Base-by-base conservation (phyloP, 1,140 invertebrate genomes). In the Drosophila albomicans region DNA sequence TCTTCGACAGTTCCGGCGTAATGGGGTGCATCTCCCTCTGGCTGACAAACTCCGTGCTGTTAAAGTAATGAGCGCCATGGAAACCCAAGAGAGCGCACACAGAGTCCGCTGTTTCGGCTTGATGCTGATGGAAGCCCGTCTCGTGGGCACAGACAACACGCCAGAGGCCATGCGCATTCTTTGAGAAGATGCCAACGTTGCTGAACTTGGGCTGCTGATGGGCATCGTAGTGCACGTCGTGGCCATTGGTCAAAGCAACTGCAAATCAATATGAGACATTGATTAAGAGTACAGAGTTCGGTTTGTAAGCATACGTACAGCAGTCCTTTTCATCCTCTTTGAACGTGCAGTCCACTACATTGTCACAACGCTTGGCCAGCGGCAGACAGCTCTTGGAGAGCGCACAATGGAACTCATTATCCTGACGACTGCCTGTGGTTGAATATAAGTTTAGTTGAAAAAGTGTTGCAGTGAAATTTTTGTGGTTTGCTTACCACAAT, bases 271-370 rank as follows among this genome's bases (percentile, higher is more conserved):
- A 57, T 43, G 43, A 70, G 59, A 61, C 58, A 16, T 54, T 10
- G 8, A 54, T 38, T 28, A 8, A 8, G 5, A 13, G 20, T 11
- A 0, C 2, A 13, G 41, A 13, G 41, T 4, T 5, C 13, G 1
- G 41, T 13, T 43, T 3, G 8, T 25, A 10, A 15, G 35, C 16
- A 3, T 16, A 81, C 95, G 94, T 91, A 96, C 95, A 94, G 85
- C 95, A 96, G 82, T 95, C 94, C n/a, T 92, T 77, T 93, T 97
- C 96, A 88, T 97, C 96, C 90, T 96, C 96, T 13, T 93, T 93
- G 58, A 94, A 93, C 2, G 85, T 79, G 85, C 96, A 97, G 82
- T 97, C 95, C n/a, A 78, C 79, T 15, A 71, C 75, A 43, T 79
- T 79, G 81, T 97, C 94, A 87, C 96, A 97, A 10, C 94, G 94